Conservation (phyloP, 1,140 invertebrate species). For the Lithobius niger region DNA sequence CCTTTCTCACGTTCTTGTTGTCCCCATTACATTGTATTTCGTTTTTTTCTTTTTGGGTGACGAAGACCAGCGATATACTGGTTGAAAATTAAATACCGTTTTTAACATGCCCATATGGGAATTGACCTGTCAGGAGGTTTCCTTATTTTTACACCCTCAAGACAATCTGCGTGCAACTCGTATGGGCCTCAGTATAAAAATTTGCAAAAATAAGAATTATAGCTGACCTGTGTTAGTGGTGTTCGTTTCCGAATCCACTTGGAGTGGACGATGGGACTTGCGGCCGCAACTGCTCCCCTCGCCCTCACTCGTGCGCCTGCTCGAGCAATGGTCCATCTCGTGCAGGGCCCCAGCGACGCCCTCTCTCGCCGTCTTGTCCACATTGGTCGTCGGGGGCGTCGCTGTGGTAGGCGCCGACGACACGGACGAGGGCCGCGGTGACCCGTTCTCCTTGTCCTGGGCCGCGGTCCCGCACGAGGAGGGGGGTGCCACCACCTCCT, state of each 20-base stretch:
- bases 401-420: conserved; percentile 3
- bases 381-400: neutral
- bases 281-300: neutral
- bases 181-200: too few relatives aligned
- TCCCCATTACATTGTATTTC: too few relatives aligned
- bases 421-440: conserved; percentile 2
- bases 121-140: too few relatives aligned
- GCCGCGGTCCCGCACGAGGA: conserved; percentile 2
- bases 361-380: neutral
- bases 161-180: too few relatives aligned
- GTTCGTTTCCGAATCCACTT: conserved; percentile 62
- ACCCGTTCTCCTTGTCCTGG: neutral
- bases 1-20: too few relatives aligned
- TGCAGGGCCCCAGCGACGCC: neutral
- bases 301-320: neutral
- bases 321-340: conserved; percentile 50
- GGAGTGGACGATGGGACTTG: neutral
- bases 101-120: too few relatives aligned
- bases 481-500: conserved; percentile 22
- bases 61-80: too few relatives aligned
- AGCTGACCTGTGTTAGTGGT: conserved; percentile 72
- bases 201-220: conserved; percentile 19
- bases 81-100: too few relatives aligned
- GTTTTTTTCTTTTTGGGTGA: neutral
- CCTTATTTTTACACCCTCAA: too few relatives aligned